Percentiles rank a stretch among this genome's conserved stretches.
phyloP scores from a whole-genome alignment of 2,113 vertebrate species.

The Pagrus major region DNA sequence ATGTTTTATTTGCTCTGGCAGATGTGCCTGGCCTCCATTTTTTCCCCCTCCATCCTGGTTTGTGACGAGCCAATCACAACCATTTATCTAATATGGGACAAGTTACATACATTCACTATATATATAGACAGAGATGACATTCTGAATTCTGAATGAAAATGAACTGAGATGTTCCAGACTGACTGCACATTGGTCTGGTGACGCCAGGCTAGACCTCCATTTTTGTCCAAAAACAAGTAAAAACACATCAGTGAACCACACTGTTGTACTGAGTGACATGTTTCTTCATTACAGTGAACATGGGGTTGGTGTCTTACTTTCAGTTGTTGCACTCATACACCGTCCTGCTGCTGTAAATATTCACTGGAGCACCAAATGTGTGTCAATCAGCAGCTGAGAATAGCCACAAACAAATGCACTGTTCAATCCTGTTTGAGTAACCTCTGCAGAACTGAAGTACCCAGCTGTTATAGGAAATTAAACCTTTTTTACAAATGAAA shows the following conservation, averaged over 20 bases:
- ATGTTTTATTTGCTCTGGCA: too few species aligned
- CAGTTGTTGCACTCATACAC: background rate
- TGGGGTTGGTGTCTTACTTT: background rate
- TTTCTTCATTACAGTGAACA: background rate
- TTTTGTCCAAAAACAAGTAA: background rate
- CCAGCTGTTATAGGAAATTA: background rate
- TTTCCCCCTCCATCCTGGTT: too few species aligned
- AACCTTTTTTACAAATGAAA: background rate
- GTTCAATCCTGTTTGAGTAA: background rate
- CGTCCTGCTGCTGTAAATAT: background rate
- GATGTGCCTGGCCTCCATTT: too few species aligned
- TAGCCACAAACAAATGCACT: background rate
- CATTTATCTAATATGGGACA: too few species aligned
- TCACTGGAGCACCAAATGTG: background rate
- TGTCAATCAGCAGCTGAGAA: slow-evolving; percentile 7
- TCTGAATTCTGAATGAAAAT: too few species aligned
- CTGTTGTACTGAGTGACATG: background rate
- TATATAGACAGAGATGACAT: too few species aligned
- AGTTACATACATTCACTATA: too few species aligned
- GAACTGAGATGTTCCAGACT: too few species aligned
- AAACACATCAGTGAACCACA: background rate
- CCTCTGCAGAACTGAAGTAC: background rate
- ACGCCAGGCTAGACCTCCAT: background rate
- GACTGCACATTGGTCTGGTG: too few species aligned
- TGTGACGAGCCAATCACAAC: too few species aligned